Percentiles rank a stretch among this genome's conserved stretches.
phyloP scores from a whole-genome alignment of 2,113 vertebrate genomes.

The Xerus inauris region DNA sequence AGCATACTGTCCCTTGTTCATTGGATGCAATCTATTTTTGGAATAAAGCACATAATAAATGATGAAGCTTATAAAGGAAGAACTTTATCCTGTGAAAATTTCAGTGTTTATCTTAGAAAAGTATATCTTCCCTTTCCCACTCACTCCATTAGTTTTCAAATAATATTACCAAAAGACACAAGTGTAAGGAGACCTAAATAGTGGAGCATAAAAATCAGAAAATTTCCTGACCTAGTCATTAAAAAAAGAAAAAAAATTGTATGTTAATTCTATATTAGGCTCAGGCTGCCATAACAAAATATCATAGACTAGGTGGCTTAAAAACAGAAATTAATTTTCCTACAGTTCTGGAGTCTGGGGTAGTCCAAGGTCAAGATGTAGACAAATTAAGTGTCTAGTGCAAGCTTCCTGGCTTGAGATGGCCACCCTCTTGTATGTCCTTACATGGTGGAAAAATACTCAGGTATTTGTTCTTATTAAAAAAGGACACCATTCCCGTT shows the following conservation, averaged over 20 bases:
- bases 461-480: background rate
- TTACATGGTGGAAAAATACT: background rate
- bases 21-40: background rate
- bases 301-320: background rate
- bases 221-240: background rate
- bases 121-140: background rate
- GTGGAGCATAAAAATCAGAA: background rate
- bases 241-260: background rate
- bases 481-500: background rate
- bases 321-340: slow-evolving; percentile 1
- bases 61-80: background rate
- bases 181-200: background rate
- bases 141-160: background rate
- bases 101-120: slow-evolving; percentile 2
- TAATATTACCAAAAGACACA: background rate
- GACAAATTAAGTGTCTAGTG: background rate
- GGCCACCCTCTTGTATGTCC: background rate
- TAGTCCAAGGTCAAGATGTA: background rate
- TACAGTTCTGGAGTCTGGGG: background rate
- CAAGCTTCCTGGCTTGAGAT: background rate
- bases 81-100: background rate
- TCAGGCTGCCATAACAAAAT: background rate
- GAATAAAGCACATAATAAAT: background rate
- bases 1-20: background rate
- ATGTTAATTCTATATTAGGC: background rate